Conservation (phyloP, 2,888 invertebrate genomes). For the Sphaerophoria rueppellii region DNA sequence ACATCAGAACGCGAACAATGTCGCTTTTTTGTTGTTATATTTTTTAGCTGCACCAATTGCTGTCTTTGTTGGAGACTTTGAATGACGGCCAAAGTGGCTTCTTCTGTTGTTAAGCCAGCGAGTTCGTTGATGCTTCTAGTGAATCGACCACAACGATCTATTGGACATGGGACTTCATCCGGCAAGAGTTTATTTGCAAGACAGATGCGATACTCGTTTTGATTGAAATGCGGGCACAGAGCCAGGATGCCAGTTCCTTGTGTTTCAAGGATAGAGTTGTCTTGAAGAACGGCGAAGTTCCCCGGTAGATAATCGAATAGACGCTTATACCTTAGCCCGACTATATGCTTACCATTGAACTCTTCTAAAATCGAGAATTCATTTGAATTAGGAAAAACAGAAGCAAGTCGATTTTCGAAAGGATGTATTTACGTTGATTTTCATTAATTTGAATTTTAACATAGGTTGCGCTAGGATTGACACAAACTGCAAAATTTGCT, state of each 20-base stretch:
- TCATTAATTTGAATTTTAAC: constrained; percentile 84
- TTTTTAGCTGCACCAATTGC: constrained; percentile 88
- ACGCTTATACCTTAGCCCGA: constrained; percentile 91
- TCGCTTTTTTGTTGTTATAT: constrained; percentile 94
- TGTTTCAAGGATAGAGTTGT: constrained; percentile 94
- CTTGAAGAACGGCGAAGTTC: constrained; percentile 89
- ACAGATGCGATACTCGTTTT: constrained; percentile 95
- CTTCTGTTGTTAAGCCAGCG: constrained; percentile 93
- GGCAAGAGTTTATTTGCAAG: constrained; percentile 90
- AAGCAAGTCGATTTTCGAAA: constrained; percentile 90
- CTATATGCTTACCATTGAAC: constrained; percentile 89
- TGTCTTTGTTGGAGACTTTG: constrained; percentile 89
- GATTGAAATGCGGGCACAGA: constrained; percentile 98
- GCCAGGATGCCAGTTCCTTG: constrained; percentile 98
- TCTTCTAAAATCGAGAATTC: constrained; percentile 89
- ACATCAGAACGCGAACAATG: constrained; percentile 99
- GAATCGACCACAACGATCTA: constrained; percentile 94
- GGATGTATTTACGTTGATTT: constrained; percentile 85
- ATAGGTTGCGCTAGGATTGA: constrained; percentile 92
- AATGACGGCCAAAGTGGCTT: constrained; percentile 96
- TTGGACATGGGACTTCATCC: constrained; percentile 93
- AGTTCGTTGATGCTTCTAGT: constrained; percentile 91
- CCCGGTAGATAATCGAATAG: constrained; percentile 85
- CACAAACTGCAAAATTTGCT: constrained; percentile 95
- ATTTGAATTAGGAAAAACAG: constrained; percentile 89